Evolutionary conservation across 2,888 invertebrate species (phyloP), one percentile per base, ranked within the genome.

Genomic region (Cartodere bifasciata): DNA sequence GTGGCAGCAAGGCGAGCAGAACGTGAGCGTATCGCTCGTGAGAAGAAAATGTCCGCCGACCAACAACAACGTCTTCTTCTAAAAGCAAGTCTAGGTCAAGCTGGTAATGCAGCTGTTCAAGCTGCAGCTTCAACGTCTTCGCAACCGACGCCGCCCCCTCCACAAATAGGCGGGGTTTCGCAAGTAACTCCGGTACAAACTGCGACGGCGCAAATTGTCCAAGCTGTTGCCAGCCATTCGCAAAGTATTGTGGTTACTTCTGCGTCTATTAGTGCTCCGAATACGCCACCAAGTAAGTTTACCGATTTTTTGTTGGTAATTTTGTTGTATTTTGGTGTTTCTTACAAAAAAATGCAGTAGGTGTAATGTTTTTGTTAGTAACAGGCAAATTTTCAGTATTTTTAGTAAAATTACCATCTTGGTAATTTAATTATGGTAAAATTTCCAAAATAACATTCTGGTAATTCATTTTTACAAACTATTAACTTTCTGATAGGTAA

Each of bases 21-120:
- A 50, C 72, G 91, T 46, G 90, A 90, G 50, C 72, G 91, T 46
- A 75, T 90, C 41, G 78, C 84, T 7, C 75, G 82, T 50, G 90
- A 87, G 52, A 86, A 87, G 56, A 68, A 75, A 39, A 42, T 52
- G 41, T 50, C 51, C 3, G 43, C 52, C 0, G 57, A 57, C 29
- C 47, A 49, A 28, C 41, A 49, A 36, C 43, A 47, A 31, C 41
- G 58, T 48, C 44, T 43, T 42, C 60, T 52, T 26, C 32, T 49
- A 37, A 43, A 49, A 43, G 50, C 49, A 36, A 46, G 46, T 23
- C 38, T 36, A 24, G 37, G 48, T 13, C 31, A 44, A 2, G 29
- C 42, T 9, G 42, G 23, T 20, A 13, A 10, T 2, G 26, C 23
- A 2, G 20, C 33, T 10, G 25, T 38, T 2, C 30, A 28, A 23